Base-by-base conservation (phyloP, 2,113 vertebrate genomes). In the Notarius quadriscutis region DNA sequence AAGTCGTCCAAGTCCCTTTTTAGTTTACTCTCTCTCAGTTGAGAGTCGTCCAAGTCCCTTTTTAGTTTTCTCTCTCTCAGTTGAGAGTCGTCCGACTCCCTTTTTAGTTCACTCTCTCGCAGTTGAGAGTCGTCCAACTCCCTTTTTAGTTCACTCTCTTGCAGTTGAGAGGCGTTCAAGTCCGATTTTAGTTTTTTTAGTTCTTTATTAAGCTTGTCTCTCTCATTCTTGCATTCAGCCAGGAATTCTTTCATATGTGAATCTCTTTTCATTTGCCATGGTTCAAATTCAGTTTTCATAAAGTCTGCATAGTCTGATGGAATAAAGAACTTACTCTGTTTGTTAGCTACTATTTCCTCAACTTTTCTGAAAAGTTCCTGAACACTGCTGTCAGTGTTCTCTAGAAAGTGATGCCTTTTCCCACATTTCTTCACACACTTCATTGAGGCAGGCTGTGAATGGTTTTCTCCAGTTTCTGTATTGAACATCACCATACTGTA, bases 361-460 rank as follows among this genome's bases (percentile, higher is more conserved):
- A 41, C 51, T 58, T 9, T 6, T 2, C 0, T n/a, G 14, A 86
- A 69, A 30, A 86, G 77, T 25, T 25, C 3, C 62, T 86, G 14
- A 41, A 86, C 85, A 48, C 50, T 86, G 5, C 25, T 20, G 5
- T 71, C 85, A 81, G 6, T 81, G 63, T 86, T 20, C 30, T 86
- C 12, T 20, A 86, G 4, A 82, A 55, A 0, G 17, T 67, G 77
- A 10, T 30, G 30, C 34, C 57, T 20, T 18, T 10, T 20, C 5
- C 53, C 27, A 71, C 63, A 69, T 20, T 12, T 41, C 34, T 18
- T 4, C 1, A 48, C 48, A 58, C 48, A 48, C 18, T 71, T 71
- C 63, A 60, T 41, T 41, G 15, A 20, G 69, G 14, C 15, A 72
- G 30, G 69, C 1, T 72, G 30, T 20, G 27, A 72, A 2, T 0